A percentile compares a stretch with the other conserved stretches of the same genome.
Conservation (phyloP, 2,113 vertebrate genomes). For the Corythornis vintsioides region DNA sequence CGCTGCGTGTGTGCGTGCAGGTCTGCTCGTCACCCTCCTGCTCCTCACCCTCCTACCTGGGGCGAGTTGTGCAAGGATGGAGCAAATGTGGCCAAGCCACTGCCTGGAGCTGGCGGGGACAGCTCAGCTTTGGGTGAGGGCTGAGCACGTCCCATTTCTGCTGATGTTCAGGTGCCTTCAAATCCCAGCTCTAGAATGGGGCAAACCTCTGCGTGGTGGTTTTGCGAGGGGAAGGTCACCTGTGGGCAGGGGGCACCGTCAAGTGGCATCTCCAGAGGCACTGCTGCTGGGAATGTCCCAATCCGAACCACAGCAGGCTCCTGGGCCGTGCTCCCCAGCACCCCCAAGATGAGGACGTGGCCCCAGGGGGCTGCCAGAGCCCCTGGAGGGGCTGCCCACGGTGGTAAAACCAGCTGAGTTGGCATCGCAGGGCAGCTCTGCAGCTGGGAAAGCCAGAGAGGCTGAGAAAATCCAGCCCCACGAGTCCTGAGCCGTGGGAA, state of each 20-base stretch:
- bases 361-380: not conserved
- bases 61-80: not conserved
- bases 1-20: not conserved
- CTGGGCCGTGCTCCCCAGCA: fast-evolving
- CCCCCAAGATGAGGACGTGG: fast-evolving
- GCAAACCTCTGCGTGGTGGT: not conserved
- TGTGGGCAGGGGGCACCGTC: fast-evolving
- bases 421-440: not conserved
- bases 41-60: not conserved
- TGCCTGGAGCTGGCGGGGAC: not conserved
- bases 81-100: not conserved
- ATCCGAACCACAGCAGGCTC: fast-evolving
- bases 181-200: not conserved
- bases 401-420: not conserved
- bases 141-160: not conserved
- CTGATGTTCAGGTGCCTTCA: not conserved
- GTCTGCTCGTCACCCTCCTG: not conserved
- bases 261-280: fast-evolving
- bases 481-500: not conserved
- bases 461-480: not conserved
- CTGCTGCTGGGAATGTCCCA: fast-evolving
- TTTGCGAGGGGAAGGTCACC: not conserved
- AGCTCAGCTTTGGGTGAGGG: not conserved
- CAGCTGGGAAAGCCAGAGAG: fast-evolving
- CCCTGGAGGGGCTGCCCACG: fast-evolving